Conservation (phyloP, 2,113 vertebrate species). For the Thamnophis sirtalis region DNA sequence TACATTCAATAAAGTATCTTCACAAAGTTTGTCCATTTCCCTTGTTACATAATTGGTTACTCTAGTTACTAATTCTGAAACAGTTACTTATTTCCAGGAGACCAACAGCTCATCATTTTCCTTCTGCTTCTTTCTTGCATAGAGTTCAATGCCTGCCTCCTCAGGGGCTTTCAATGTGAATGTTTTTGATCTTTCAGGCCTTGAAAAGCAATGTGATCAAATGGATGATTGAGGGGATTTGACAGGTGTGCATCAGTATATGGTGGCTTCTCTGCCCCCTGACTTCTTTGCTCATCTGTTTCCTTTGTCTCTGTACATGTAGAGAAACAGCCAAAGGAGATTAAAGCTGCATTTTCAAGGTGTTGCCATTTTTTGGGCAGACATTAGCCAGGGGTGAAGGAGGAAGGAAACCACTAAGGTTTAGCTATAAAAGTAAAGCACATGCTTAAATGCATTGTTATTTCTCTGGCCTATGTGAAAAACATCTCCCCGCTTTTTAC, state of each 20-base stretch:
- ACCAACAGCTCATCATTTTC: slow-evolving; percentile 4
- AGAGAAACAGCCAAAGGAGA: slow-evolving; percentile 38
- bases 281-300: slow-evolving; percentile 49
- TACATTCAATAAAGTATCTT: neutral
- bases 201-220: slow-evolving; percentile 49
- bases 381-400: neutral
- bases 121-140: neutral
- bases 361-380: slow-evolving; percentile 38
- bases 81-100: neutral
- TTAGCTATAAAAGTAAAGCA: neutral
- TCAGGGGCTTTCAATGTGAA: neutral
- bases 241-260: slow-evolving; percentile 40
- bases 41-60: neutral
- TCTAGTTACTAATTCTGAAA: slow-evolving; percentile 31
- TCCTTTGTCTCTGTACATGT: slow-evolving; percentile 33
- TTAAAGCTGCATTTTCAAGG: slow-evolving; percentile 40
- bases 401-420: neutral
- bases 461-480: neutral
- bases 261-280: slow-evolving; percentile 41
- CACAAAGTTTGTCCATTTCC: neutral
- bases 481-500: neutral
- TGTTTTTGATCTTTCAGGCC: slow-evolving; percentile 29
- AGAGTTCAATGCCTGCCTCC: slow-evolving; percentile 6
- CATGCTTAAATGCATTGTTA: neutral
- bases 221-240: slow-evolving; percentile 32